phyloP scores from a whole-genome alignment of 2,797 vertebrate genomes.

The Coregonus ussuriensis region DNA sequence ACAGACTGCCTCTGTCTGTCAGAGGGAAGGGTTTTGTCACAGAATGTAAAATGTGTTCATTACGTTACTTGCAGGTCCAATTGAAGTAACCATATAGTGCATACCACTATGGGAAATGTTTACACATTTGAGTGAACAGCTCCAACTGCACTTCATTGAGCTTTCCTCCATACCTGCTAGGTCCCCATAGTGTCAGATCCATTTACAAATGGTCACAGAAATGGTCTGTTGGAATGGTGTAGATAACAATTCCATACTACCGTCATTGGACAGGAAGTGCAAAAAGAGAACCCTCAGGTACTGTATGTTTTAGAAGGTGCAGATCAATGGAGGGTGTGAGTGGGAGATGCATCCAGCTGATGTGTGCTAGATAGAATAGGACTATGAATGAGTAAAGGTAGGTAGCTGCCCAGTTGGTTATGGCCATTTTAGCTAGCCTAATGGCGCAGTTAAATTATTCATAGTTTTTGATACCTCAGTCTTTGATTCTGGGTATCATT shows the following conservation, averaged over 20 bases:
- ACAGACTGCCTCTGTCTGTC: conserved; percentile 43
- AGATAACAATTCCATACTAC: neutral
- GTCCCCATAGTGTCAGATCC: neutral
- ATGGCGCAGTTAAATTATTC: neutral
- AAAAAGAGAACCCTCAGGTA: neutral
- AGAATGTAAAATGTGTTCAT: conserved; percentile 47
- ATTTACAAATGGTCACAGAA: neutral
- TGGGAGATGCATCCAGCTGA: neutral
- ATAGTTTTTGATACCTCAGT: neutral
- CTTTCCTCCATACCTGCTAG: neutral
- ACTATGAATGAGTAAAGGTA: neutral
- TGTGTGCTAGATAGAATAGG: neutral
- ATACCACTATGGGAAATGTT: too few species aligned
- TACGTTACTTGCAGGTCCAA: conserved; percentile 27
- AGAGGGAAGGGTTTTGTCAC: conserved; percentile 21
- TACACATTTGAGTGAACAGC: neutral
- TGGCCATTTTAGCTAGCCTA: neutral
- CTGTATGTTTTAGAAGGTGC: neutral
- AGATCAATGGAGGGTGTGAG: neutral
- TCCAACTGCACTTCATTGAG: neutral
- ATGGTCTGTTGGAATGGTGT: neutral
- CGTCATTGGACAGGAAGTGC: neutral
- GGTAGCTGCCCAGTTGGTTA: neutral
- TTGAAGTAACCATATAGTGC: too few species aligned
- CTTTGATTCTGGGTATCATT: neutral